Conservation (phyloP, 2,797 vertebrate species). For the Platyrinchus mystaceus region DNA sequence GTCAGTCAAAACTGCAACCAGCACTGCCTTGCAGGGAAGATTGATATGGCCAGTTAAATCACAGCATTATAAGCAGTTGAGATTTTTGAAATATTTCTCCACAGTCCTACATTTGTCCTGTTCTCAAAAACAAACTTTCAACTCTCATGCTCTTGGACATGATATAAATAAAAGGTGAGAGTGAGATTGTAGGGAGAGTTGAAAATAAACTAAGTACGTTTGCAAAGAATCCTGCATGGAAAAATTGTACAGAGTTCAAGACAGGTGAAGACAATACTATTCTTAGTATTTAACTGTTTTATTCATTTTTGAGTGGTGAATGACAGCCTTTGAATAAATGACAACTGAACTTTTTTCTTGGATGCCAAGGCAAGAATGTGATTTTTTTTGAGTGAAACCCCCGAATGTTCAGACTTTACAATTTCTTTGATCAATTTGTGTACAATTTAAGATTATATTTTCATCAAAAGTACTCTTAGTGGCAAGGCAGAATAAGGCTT, state of each 20-base stretch:
- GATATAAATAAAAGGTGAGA: background rate
- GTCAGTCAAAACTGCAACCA: background rate
- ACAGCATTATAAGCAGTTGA: background rate
- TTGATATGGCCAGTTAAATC: background rate
- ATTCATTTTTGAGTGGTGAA: background rate
- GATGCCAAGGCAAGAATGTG: background rate
- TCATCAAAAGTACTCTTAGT: background rate
- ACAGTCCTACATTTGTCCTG: background rate
- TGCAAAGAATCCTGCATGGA: background rate
- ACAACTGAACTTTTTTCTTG: background rate
- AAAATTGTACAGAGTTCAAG: background rate
- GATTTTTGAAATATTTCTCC: background rate
- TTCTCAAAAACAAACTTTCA: background rate
- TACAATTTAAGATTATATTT: background rate
- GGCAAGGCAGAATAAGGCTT: background rate
- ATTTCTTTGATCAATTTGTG: background rate
- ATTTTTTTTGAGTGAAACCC: background rate
- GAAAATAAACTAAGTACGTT: background rate
- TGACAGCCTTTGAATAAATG: background rate
- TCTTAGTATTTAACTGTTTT: background rate
- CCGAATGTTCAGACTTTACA: background rate
- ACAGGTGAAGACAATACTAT: background rate
- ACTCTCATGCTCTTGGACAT: background rate
- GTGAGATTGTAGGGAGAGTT: background rate
- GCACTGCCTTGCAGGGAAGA: background rate